Base-by-base conservation (phyloP, 2,888 invertebrate species). In the Thymelicus sylvestris region DNA sequence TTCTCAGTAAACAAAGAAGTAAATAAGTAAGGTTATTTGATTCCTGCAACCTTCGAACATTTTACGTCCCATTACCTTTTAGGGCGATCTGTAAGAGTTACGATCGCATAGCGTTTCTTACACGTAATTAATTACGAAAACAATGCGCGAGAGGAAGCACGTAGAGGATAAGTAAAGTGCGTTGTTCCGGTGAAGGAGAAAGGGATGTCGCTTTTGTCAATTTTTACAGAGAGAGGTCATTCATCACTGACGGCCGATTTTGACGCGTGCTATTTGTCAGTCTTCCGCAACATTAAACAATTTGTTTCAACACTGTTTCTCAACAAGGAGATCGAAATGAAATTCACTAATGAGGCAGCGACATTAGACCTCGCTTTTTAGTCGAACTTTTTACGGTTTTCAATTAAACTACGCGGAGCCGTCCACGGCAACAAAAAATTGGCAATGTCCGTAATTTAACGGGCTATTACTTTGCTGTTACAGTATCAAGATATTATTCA, bases 391-490 rank as follows among this genome's bases (percentile, higher is more conserved):
- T 61, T 61, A n/a, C 44, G 19, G 15, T 44, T 44, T 44, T 44
- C 61, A 61, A 41, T 61, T 61, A 41, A 39, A 61, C 13, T 13
- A n/a, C 10, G 52, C 47, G 39, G 12, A 52, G 38, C 15, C 52
- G 39, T 48, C 15, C 12, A 6, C 39, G 19, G 10, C 55, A 24
- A 24, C 41, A 65, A 41, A 41, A 39, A 66, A n/a, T 38, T 62
- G 47, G 63, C 55, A 68, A 24, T 31, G 44, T 47, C 62, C 31
- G 50, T 68, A 60, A 65, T 50, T 59, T 65, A 59, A 48, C 47
- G 57, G 69, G 41, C 69, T 57, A 68, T 63, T 63, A 63, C 39
- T 64, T 64, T 65, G 50, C 44, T 60, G 31, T 65, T 44, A 52
- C 52, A 65, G 57, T 59, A 57, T 59, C 47, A 19, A 57, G 48